phyloP scores from a whole-genome alignment of 2,888 invertebrate genomes.

The Spisula solida region DNA sequence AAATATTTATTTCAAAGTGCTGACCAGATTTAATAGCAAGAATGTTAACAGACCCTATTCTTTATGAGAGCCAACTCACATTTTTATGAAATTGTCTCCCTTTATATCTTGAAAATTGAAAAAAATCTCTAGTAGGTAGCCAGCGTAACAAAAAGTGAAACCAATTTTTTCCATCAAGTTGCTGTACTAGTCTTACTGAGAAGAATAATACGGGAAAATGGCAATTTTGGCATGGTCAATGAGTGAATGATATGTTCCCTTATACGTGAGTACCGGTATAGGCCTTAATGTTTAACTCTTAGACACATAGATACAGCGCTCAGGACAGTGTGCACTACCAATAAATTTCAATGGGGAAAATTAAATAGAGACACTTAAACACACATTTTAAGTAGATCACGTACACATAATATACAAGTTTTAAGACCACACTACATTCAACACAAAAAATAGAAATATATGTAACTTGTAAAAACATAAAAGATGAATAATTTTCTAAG shows the following conservation, averaged over 20 bases:
- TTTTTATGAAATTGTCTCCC: too few species aligned
- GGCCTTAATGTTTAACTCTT: neutral
- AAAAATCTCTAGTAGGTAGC: too few species aligned
- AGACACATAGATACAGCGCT: neutral
- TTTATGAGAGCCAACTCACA: too few species aligned
- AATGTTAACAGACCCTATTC: too few species aligned
- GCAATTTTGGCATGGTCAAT: too few species aligned
- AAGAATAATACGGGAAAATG: too few species aligned
- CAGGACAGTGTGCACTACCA: constrained; percentile 17
- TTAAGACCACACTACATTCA: constrained; percentile 51
- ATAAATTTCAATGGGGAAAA: constrained; percentile 15
- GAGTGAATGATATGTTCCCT: too few species aligned
- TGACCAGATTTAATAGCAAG: too few species aligned
- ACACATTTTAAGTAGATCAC: constrained; percentile 12
- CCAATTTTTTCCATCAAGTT: too few species aligned
- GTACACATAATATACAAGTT: constrained; percentile 22
- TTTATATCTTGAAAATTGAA: too few species aligned
- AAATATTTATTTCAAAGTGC: neutral
- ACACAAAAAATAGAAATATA: constrained; percentile 60
- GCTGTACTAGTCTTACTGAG: too few species aligned
- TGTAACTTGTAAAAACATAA: constrained; percentile 55
- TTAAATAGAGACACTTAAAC: constrained; percentile 5
- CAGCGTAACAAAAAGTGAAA: too few species aligned
- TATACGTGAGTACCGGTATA: neutral
- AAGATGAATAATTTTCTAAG: constrained; percentile 57